Percentiles rank a stretch among this genome's conserved stretches.
These are phyloP conservation scores for Mormyrus hasselquistii DNA, from an alignment of 2,797 vertebrate species.

Conservation along the genomic window DNA sequence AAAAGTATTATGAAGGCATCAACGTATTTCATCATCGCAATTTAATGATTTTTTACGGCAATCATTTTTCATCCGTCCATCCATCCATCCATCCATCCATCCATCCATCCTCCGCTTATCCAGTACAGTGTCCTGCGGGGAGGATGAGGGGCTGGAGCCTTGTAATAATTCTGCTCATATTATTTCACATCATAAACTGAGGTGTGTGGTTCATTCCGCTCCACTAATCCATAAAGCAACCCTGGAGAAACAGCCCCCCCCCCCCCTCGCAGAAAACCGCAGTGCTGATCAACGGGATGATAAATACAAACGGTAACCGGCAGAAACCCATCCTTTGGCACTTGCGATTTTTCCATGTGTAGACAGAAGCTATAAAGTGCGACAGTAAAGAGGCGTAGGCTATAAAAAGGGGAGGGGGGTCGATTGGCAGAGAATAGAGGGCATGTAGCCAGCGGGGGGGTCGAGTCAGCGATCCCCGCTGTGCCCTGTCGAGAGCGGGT, in stretches of 20 bases:
- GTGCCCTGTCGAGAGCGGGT: constrained; percentile 62
- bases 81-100: background rate
- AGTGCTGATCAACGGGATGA: constrained; percentile 53
- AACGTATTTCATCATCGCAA: background rate
- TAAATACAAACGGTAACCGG: constrained; percentile 59
- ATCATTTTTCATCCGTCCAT: background rate
- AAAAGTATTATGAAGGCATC: background rate
- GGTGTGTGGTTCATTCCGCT: background rate
- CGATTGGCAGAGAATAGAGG: constrained; percentile 26
- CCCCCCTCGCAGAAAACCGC: constrained; percentile 55
- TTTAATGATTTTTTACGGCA: background rate
- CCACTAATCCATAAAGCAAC: background rate
- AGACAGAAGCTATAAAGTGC: constrained; percentile 59
- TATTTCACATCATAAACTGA: background rate
- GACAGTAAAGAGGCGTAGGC: constrained; percentile 61
- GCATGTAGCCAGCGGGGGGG: background rate
- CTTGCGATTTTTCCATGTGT: constrained; percentile 50
- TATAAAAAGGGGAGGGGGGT: constrained; percentile 52
- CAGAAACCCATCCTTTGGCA: constrained; percentile 54
- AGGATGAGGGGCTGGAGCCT: background rate
- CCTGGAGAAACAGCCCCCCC: constrained; percentile 51
- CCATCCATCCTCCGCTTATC: background rate
- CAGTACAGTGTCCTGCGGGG: background rate
- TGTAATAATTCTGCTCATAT: background rate
- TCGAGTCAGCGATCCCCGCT: constrained; percentile 55